These are phyloP conservation scores for Lycocorax pyrrhopterus DNA, from an alignment of 2,113 vertebrate genomes.

Conservation along the genomic window DNA sequence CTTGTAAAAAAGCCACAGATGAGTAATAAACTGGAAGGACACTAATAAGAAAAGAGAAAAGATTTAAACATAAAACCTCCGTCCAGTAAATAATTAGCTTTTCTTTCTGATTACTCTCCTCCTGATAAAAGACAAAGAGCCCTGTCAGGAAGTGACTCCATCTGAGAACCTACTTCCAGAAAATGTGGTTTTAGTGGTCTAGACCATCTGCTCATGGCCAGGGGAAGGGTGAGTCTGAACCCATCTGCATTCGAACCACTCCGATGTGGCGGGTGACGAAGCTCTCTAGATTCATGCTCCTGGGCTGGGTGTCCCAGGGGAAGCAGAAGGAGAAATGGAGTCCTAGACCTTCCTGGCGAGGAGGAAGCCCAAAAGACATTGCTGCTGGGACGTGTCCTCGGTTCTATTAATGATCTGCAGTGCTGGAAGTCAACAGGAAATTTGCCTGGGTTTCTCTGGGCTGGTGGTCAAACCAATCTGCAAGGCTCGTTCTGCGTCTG, in stretches of 20 bases:
- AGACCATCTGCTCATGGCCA: not conserved
- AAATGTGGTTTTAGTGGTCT: slow-evolving; percentile 29
- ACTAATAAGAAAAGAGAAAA: slow-evolving; percentile 43
- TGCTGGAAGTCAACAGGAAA: not conserved
- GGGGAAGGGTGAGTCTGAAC: not conserved
- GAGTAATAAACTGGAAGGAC: slow-evolving; percentile 52
- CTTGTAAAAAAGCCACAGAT: slow-evolving; percentile 58
- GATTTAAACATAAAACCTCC: not conserved
- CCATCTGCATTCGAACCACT: accelerated
- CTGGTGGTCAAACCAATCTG: not conserved
- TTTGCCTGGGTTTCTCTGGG: not conserved
- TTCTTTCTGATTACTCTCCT: not conserved
- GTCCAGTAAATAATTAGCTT: slow-evolving; percentile 35
- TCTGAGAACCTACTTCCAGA: slow-evolving; percentile 17
- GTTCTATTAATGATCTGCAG: not conserved
- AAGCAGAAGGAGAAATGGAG: not conserved
- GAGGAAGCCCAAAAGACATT: not conserved
- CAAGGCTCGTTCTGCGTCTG: not conserved
- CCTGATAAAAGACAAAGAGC: slow-evolving; percentile 11
- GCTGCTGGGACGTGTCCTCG: not conserved
- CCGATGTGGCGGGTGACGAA: accelerated
- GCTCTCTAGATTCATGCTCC: not conserved
- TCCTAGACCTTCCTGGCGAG: not conserved
- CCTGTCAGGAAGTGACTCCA: slow-evolving; percentile 32
- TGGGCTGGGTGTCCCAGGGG: not conserved